A percentile compares a stretch with the other conserved stretches of the same genome.
Conservation (phyloP, 2,797 vertebrate genomes). For the Phataginus tetradactyla region DNA sequence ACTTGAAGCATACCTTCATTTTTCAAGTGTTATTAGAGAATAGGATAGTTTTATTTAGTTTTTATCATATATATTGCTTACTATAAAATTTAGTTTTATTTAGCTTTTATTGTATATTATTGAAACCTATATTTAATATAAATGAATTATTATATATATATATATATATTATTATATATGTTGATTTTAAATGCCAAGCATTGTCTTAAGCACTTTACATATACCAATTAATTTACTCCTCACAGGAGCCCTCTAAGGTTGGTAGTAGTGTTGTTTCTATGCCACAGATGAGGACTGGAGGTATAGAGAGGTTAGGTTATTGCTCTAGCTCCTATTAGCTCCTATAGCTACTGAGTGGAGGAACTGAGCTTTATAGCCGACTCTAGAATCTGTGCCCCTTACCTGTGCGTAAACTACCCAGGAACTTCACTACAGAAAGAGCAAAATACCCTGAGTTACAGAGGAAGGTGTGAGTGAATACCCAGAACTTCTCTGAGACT, state of each 20-base stretch:
- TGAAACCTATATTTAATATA: not conserved
- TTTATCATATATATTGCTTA: not conserved
- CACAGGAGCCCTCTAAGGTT: not conserved
- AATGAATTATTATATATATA: not conserved
- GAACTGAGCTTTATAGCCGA: not conserved
- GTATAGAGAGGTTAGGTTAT: not conserved
- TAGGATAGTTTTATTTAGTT: not conserved
- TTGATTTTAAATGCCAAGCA: constrained; percentile 6
- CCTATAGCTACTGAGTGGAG: not conserved
- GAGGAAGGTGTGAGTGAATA: not conserved
- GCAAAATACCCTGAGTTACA: not conserved
- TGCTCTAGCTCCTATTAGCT: not conserved
- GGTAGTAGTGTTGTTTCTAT: not conserved
- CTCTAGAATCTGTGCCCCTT: not conserved
- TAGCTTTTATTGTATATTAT: not conserved
- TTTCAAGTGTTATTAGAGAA: constrained; percentile 10
- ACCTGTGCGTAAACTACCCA: not conserved
- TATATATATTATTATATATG: not conserved
- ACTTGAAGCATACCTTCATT: constrained; percentile 7
- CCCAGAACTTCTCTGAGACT: not conserved
- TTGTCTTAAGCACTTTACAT: not conserved
- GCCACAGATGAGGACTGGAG: not conserved
- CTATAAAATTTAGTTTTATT: constrained; percentile 9
- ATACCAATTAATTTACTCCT: not conserved
- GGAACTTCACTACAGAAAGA: not conserved